Evolutionary conservation across 2,113 vertebrate genomes (phyloP).

Genomic region (Tylochromis polylepis): DNA sequence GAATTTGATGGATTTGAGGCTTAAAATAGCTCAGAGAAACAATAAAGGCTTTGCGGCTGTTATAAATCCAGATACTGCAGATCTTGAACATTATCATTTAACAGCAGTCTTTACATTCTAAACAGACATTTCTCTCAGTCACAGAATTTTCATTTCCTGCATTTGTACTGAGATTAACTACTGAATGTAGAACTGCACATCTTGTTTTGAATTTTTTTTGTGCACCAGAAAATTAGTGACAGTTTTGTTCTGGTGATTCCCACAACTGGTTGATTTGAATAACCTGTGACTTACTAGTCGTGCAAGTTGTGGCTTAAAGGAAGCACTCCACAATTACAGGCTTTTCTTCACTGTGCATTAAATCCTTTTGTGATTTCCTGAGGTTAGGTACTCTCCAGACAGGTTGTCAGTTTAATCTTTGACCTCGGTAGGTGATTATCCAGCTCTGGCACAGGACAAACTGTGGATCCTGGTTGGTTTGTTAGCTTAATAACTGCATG

Average conservation of each 20-base stretch:
- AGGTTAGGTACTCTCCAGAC: not conserved
- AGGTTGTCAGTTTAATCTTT: not conserved
- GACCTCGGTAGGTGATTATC: not conserved
- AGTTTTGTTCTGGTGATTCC: conserved; percentile 2
- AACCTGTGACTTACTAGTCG: not conserved
- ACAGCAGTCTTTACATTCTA: conserved; percentile 7
- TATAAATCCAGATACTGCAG: not conserved
- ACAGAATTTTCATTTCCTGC: not conserved
- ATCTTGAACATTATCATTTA: not conserved
- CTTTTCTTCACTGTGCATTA: not conserved
- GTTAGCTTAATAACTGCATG: conserved; percentile 46
- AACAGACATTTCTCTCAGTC: not conserved
- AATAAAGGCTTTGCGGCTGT: conserved; percentile 25
- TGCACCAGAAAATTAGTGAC: not conserved
- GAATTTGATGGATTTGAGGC: not conserved
- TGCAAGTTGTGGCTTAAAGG: not conserved
- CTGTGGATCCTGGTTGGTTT: not conserved
- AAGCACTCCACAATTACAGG: not conserved
- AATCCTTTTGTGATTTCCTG: not conserved
- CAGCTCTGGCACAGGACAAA: not conserved
- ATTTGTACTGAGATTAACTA: not conserved
- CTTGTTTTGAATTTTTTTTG: not conserved
- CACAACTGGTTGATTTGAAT: not conserved
- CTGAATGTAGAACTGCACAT: not conserved
- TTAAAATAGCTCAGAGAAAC: not conserved